Evolutionary conservation across 2,113 vertebrate species (phyloP).

Genomic region (Cervus canadensis): DNA sequence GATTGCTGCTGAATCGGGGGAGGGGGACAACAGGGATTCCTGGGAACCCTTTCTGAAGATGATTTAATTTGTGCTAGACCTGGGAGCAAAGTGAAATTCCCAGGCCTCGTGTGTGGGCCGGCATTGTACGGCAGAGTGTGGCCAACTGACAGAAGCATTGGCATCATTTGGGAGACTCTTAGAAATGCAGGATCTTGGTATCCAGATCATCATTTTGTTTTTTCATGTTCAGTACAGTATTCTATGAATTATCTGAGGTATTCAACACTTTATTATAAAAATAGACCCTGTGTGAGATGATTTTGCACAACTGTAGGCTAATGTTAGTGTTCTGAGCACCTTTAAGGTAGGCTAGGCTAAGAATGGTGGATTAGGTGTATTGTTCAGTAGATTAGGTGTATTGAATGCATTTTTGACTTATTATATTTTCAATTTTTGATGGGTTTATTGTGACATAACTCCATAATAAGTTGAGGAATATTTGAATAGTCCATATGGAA

Average conservation of each 20-base stretch:
- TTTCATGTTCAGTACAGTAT: background rate
- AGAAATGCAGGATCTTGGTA: background rate
- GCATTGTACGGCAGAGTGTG: too few species aligned
- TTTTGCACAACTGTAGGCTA: background rate
- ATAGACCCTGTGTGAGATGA: background rate
- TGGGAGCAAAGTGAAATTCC: background rate
- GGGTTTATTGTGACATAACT: background rate
- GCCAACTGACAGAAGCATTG: fast-evolving
- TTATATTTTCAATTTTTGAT: background rate
- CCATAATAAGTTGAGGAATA: background rate
- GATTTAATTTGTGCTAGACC: background rate
- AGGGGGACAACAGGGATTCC: background rate
- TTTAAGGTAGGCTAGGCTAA: background rate
- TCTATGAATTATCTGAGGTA: background rate
- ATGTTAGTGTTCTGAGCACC: background rate
- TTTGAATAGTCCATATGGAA: background rate
- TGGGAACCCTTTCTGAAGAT: background rate
- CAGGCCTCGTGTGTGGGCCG: fast-evolving
- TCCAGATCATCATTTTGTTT: background rate
- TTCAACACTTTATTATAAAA: background rate
- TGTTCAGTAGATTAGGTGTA: background rate
- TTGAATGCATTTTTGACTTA: background rate
- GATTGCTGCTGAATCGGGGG: background rate
- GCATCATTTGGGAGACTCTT: background rate
- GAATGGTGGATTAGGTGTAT: background rate